A percentile compares a stretch with the other conserved stretches of the same genome.
Evolutionary conservation across 1,140 invertebrate species (phyloP).

Genomic region (Papilio helenus): DNA sequence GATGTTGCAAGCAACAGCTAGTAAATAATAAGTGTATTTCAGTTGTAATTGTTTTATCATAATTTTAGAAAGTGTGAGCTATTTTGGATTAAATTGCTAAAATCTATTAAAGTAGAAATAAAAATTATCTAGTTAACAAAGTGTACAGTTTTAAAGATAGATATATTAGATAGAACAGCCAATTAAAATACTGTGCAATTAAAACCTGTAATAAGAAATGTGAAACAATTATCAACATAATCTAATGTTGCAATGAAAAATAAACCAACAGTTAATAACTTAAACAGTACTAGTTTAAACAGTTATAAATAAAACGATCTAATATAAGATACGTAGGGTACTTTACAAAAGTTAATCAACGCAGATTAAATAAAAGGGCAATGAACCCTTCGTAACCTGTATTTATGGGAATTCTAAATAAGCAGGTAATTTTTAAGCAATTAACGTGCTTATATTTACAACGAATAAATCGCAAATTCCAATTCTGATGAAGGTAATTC

Average conservation of each 20-base stretch:
- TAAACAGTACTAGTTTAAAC: not conserved
- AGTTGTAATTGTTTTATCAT: too few relatives aligned
- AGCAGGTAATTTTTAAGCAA: not conserved
- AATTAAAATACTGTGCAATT: not conserved
- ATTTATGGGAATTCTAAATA: slow-evolving; percentile 5
- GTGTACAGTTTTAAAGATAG: not conserved
- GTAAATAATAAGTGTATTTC: too few relatives aligned
- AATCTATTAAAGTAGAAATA: too few relatives aligned
- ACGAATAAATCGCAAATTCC: not conserved
- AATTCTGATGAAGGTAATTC: not conserved
- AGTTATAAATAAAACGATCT: not conserved
- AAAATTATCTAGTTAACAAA: too few relatives aligned
- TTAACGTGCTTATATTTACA: not conserved
- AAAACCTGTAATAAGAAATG: not conserved
- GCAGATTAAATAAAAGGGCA: slow-evolving; percentile 7
- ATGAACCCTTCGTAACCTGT: not conserved
- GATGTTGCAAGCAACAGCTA: too few relatives aligned
- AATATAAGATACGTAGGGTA: not conserved
- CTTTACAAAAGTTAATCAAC: not conserved
- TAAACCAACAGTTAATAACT: not conserved
- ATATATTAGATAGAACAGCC: not conserved
- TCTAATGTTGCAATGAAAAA: not conserved
- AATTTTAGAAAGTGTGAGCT: too few relatives aligned
- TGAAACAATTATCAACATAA: not conserved
- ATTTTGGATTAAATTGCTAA: too few relatives aligned